Percentiles rank a stretch among this genome's conserved stretches.
Conservation (phyloP, 35 echinoderm and acorn worm genomes). For the Ptychodera flava region DNA sequence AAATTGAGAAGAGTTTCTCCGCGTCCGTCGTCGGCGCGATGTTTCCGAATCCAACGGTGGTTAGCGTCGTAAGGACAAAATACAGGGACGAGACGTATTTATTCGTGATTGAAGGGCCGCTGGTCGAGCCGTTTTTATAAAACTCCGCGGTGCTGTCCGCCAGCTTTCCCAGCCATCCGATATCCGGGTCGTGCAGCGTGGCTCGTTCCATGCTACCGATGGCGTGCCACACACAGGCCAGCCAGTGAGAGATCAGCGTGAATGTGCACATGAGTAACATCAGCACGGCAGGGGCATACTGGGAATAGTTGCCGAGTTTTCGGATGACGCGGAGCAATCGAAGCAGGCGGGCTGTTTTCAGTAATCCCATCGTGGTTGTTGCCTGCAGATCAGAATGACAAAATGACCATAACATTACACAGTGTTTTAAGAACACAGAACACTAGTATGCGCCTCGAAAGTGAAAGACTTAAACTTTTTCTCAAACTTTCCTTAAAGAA, state of each 20-base stretch:
- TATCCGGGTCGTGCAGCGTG: not conserved
- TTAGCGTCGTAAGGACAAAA: not conserved
- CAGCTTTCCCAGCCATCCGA: slow-evolving; percentile 68
- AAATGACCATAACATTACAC: no score
- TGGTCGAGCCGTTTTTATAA: slow-evolving; percentile 19
- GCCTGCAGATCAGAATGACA: slow-evolving; percentile 28
- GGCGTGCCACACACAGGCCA: slow-evolving; percentile 93
- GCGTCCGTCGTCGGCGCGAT: not conserved
- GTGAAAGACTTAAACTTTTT: no score
- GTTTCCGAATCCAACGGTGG: not conserved
- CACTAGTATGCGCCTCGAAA: no score
- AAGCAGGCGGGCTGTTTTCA: slow-evolving; percentile 84
- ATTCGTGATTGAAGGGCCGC: not conserved
- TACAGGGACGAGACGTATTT: not conserved
- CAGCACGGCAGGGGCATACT: slow-evolving; percentile 88
- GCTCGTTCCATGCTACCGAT: slow-evolving; percentile 70
- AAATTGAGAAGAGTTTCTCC: not conserved
- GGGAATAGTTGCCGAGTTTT: slow-evolving; percentile 80
- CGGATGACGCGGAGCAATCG: slow-evolving; percentile 75
- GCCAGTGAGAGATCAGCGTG: slow-evolving; percentile 81
- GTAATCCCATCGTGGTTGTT: slow-evolving; percentile 83
- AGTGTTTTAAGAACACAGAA: no score
- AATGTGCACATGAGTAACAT: slow-evolving; percentile 84
- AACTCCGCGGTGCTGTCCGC: slow-evolving; percentile 48
- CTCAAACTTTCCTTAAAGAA: no score